Base-by-base conservation (phyloP, 1,140 invertebrate genomes). In the Phymorhynchus buccinoides region DNA sequence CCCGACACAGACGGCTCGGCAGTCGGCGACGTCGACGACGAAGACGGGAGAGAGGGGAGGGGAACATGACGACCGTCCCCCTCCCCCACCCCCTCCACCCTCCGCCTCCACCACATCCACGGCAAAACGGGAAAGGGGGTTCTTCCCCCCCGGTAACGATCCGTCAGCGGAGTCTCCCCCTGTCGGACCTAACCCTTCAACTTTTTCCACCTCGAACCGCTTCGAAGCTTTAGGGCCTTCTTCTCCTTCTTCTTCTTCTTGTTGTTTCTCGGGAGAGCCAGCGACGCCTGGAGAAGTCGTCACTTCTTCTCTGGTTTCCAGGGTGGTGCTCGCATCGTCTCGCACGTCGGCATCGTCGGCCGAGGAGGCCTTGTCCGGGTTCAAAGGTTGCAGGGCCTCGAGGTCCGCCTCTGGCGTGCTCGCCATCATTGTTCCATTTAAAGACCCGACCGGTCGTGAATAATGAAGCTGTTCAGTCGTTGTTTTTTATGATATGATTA, bases 71-170 rank as follows among this genome's bases (percentile, higher is more conserved):
- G 79, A 30, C 79, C n/a, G 79, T 3, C 44, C 32, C 7, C n/a
- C n/a, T n/a, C n/a, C n/a, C n/a, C n/a, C n/a, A n/a, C n/a, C n/a
- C n/a, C n/a, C n/a, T n/a, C n/a, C n/a, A n/a, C n/a, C n/a, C n/a
- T 83, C 81, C n/a, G 73, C 44, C 62, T 83, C 81, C 7, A 83
- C 52, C 77, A 79, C 77, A 14, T 79, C 81, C 32, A 81, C 27
- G 52, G 80, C 52, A 39, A 83, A 83, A 27, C 81, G 62, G 37
- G 35, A 2, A n/a, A 14, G 4, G 27, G 7, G 22, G 66, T 62
- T 37, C 62, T 3, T 30, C 37, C 7, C 30, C 52, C 14, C 22
- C n/a, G 48, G 18, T 9, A 44, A 56, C 42, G 44, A 52, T 12
- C n/a, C 42, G 7, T 71, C 35, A 37, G 12, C 30, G 2, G 6